Evolutionary conservation across 1,140 invertebrate species (phyloP).

Genomic region (Meloidogyne chitwoodi): DNA sequence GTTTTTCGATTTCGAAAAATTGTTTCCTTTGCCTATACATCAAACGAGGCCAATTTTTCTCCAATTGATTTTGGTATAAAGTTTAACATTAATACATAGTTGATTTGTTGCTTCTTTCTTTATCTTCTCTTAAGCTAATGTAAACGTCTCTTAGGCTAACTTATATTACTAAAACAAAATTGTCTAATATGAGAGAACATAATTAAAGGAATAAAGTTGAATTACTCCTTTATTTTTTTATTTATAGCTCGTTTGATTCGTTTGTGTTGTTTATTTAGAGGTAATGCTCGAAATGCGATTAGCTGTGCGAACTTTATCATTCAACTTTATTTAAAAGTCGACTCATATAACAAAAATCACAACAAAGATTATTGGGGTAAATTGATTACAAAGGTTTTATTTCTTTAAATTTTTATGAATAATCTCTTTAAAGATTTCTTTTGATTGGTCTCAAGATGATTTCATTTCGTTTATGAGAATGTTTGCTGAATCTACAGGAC

Average conservation of each 20-base stretch:
- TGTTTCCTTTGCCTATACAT: background rate
- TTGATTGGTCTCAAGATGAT: background rate
- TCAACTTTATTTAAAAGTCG: background rate
- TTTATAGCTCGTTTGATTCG: background rate
- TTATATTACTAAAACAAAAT: no score
- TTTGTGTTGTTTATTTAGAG: background rate
- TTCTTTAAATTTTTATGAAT: background rate
- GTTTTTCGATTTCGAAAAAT: background rate
- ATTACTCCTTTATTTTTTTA: background rate
- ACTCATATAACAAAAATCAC: background rate
- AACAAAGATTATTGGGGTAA: constrained; percentile 10
- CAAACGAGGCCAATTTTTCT: background rate
- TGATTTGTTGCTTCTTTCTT: background rate
- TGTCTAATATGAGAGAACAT: no score
- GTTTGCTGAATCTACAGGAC: background rate
- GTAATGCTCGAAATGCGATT: background rate
- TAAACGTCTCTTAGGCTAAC: no score
- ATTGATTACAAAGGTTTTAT: constrained; percentile 1
- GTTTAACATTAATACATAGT: background rate
- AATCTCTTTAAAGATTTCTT: constrained; percentile 10
- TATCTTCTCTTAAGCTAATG: background rate
- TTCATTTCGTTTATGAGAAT: constrained; percentile 19
- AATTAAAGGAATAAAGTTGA: no score
- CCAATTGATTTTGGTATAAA: background rate
- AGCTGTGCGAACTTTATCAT: background rate